Evolutionary conservation across 2,888 invertebrate species (phyloP).

Genomic region (Pilophorus perplexus): DNA sequence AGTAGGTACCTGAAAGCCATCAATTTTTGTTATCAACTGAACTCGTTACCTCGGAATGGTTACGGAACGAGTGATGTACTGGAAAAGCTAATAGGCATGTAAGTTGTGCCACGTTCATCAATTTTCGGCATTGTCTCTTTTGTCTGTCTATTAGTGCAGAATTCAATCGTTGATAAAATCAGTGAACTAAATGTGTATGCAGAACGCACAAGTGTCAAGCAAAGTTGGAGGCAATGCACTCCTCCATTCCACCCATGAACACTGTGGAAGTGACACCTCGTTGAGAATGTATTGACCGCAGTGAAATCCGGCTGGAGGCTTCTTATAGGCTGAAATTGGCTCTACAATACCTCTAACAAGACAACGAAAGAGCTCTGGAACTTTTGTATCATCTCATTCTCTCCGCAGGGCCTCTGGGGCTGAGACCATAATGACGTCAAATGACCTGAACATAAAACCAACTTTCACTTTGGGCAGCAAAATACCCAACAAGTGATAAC

Average conservation of each 20-base stretch:
- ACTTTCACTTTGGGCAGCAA: too few relatives aligned
- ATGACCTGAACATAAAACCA: background rate
- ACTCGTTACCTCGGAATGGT: too few relatives aligned
- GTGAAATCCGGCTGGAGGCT: too few relatives aligned
- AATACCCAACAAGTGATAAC: too few relatives aligned
- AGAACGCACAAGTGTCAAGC: too few relatives aligned
- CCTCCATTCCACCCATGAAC: background rate
- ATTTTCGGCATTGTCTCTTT: background rate
- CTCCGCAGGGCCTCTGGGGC: background rate
- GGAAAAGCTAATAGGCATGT: too few relatives aligned
- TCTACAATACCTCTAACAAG: too few relatives aligned
- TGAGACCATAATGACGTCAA: background rate
- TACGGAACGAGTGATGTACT: too few relatives aligned
- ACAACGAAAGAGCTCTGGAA: background rate
- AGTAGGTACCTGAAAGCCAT: too few relatives aligned
- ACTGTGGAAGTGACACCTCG: background rate
- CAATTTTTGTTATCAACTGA: constrained; percentile 17
- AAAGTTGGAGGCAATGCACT: too few relatives aligned
- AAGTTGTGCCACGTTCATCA: too few relatives aligned
- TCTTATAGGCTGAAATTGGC: too few relatives aligned
- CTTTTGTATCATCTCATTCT: constrained; percentile 3
- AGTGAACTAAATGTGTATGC: background rate
- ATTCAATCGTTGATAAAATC: background rate
- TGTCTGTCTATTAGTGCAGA: background rate
- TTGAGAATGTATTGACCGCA: background rate